phyloP scores from a whole-genome alignment of 2,113 vertebrate genomes.

The Syngnathus scovelli region DNA sequence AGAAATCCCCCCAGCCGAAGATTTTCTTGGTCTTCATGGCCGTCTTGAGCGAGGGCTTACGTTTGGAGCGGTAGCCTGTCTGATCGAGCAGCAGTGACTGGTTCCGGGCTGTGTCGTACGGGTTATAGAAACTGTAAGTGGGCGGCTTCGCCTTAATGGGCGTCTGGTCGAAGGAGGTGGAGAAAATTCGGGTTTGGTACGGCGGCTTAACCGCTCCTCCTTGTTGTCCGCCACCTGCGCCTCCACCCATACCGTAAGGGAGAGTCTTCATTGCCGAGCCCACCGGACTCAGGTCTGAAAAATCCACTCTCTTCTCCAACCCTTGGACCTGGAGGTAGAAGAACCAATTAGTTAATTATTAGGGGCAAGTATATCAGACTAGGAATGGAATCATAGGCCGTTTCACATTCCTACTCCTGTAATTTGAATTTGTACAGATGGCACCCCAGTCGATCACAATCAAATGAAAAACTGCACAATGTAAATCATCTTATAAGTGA shows the following conservation, averaged over 20 bases:
- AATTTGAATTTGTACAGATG: no score
- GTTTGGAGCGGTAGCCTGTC: slow-evolving; percentile 76
- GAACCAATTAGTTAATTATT: slow-evolving; percentile 5
- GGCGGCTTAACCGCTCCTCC: slow-evolving; percentile 71
- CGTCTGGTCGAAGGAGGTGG: slow-evolving; percentile 64
- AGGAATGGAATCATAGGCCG: no score
- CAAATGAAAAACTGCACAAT: neutral
- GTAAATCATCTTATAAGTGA: neutral
- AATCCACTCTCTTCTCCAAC: slow-evolving; percentile 78
- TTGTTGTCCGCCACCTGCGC: slow-evolving; percentile 35
- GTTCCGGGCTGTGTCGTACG: slow-evolving; percentile 76
- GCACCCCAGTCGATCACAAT: neutral
- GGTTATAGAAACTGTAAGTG: slow-evolving; percentile 65
- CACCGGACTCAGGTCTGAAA: slow-evolving; percentile 75
- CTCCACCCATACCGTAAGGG: slow-evolving; percentile 67
- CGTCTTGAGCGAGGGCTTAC: slow-evolving; percentile 83
- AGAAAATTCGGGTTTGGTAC: slow-evolving; percentile 70
- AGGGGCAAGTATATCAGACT: no score
- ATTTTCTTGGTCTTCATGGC: slow-evolving; percentile 89
- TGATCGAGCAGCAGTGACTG: slow-evolving; percentile 70
- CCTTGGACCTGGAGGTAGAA: slow-evolving; percentile 71
- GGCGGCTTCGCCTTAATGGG: slow-evolving; percentile 73
- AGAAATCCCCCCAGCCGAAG: slow-evolving; percentile 97
- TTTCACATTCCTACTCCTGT: no score
- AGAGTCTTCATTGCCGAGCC: slow-evolving; percentile 74